Conservation (phyloP, 2,888 invertebrate genomes). For the Drosophila melanocephala region DNA sequence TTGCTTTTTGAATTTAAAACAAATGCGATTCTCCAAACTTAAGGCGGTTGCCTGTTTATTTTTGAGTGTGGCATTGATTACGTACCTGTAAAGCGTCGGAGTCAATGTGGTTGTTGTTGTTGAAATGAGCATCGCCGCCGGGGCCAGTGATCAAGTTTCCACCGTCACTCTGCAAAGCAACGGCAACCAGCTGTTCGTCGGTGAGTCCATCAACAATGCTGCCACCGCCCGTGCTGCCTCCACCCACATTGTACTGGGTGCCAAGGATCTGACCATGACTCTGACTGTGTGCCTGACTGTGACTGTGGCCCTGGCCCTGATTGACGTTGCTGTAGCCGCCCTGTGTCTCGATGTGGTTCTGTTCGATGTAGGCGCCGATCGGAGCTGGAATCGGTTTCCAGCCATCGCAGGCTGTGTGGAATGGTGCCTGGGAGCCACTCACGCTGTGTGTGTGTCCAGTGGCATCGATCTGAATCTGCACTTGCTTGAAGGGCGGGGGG, state of each 20-base stretch:
- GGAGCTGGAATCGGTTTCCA: constrained; percentile 94
- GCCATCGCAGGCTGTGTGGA: constrained; percentile 89
- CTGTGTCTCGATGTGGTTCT: constrained; percentile 82
- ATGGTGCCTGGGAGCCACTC: constrained; percentile 81
- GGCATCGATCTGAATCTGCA: constrained; percentile 82
- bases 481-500: constrained; percentile 87
- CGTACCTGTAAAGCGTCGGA: constrained; percentile 66
- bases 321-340: constrained; percentile 81
- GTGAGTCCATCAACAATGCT: constrained; percentile 76
- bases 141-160: constrained; percentile 57
- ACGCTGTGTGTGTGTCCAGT: constrained; percentile 81
- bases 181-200: constrained; percentile 84
- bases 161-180: constrained; percentile 80
- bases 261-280: constrained; percentile 25
- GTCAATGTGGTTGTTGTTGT: constrained; percentile 73
- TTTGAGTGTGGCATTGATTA: background rate
- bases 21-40: background rate
- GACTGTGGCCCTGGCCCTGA: constrained; percentile 51
- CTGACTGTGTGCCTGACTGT: constrained; percentile 21
- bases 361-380: constrained; percentile 79
- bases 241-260: constrained; percentile 57
- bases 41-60: background rate
- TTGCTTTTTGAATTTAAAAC: background rate
- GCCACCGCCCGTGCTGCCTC: constrained; percentile 10
- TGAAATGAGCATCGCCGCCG: constrained; percentile 63